Evolutionary conservation across 2,888 invertebrate species (phyloP).

Genomic region (Microplitis manilae): DNA sequence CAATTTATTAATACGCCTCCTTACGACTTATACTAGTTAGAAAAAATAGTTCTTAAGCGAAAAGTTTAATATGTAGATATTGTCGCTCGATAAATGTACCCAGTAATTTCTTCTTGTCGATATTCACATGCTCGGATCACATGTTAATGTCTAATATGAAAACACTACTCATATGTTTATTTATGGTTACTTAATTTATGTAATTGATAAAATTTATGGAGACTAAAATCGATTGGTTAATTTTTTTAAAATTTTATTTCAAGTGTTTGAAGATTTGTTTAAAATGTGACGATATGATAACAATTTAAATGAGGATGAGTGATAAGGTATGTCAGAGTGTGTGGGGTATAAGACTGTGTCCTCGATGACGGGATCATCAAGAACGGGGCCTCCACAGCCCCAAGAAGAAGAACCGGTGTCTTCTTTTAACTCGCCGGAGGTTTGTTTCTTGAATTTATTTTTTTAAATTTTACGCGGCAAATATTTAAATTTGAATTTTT

Average conservation of each 20-base stretch:
- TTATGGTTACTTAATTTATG: neutral
- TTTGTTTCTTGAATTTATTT: neutral
- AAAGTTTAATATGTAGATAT: constrained; percentile 41
- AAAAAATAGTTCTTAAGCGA: constrained; percentile 35
- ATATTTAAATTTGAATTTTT: neutral
- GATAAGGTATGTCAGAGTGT: constrained; percentile 62
- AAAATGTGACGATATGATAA: constrained; percentile 33
- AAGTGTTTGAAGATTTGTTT: neutral
- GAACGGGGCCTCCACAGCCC: constrained; percentile 59
- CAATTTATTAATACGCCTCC: neutral
- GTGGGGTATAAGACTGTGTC: constrained; percentile 51
- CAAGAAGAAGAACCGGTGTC: constrained; percentile 54
- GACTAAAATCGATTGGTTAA: neutral
- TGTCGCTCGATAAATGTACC: constrained; percentile 46
- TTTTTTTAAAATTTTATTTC: neutral
- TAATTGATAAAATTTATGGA: neutral
- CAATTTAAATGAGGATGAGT: constrained; percentile 48
- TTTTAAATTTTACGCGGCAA: neutral
- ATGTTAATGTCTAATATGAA: neutral
- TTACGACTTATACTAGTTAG: neutral
- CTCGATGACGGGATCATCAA: constrained; percentile 65
- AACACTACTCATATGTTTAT: neutral
- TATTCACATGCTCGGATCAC: constrained; percentile 20
- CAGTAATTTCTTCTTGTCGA: constrained; percentile 34
- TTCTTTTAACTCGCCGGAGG: constrained; percentile 41